Percentiles rank a stretch among this genome's conserved stretches.
phyloP scores from a whole-genome alignment of 2,797 vertebrate genomes.

The Typhlichthys subterraneus region DNA sequence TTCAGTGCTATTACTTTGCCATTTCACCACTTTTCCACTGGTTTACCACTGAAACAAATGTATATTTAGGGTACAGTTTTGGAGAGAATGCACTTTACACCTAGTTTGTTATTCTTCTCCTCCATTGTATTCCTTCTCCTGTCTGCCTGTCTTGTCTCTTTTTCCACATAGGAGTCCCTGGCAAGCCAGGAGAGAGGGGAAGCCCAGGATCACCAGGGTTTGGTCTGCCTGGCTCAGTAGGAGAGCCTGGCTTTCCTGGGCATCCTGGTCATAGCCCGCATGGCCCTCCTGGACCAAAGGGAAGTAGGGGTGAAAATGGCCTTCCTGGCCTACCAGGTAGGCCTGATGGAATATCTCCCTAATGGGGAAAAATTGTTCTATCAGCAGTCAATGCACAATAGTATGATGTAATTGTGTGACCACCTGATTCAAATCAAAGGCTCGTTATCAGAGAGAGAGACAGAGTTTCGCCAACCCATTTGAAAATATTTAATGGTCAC shows the following conservation, averaged over 20 bases:
- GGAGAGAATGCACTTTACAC: no score
- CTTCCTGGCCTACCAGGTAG: constrained; percentile 54
- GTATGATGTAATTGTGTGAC: no score
- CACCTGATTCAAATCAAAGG: no score
- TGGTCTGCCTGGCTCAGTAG: constrained; percentile 48
- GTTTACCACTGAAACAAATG: no score
- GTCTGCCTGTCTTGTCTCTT: neutral
- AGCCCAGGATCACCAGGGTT: constrained; percentile 51
- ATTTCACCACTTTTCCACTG: no score
- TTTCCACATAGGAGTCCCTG: constrained; percentile 32
- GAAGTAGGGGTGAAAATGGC: constrained; percentile 49
- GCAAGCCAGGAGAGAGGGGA: constrained; percentile 53
- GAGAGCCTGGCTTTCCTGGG: constrained; percentile 54
- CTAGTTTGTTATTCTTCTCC: neutral
- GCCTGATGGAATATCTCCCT: neutral
- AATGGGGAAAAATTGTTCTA: neutral
- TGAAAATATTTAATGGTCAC: neutral
- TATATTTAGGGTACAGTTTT: no score
- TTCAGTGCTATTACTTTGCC: no score
- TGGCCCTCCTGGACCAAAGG: constrained; percentile 56
- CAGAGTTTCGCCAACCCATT: neutral
- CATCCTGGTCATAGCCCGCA: constrained; percentile 19
- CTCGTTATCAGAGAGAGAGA: no score
- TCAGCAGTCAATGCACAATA: neutral
- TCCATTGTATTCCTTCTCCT: neutral